Conservation (phyloP, 64 coral and sea anemone genomes). For the Dendrophyllia cribrosa region DNA sequence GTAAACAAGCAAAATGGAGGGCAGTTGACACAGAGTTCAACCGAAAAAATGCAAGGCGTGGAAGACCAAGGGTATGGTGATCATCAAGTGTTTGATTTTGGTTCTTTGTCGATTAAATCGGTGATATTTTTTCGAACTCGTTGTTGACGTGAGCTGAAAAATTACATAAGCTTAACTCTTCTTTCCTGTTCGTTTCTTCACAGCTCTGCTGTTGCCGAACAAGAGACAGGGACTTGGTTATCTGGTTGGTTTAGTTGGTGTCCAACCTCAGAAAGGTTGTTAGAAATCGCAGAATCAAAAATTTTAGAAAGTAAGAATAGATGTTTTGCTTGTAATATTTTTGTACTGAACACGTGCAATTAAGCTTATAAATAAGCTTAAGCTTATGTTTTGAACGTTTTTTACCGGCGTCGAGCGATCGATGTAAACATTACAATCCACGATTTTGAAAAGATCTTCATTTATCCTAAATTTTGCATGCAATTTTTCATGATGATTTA, state of each 20-base stretch:
- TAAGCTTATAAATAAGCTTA: too few relatives aligned
- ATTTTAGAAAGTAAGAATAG: constrained; percentile 69
- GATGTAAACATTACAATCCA: too few relatives aligned
- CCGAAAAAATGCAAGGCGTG: constrained; percentile 15
- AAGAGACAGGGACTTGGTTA: constrained; percentile 7
- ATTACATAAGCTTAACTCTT: not conserved
- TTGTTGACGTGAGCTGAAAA: not conserved
- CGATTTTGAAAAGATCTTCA: too few relatives aligned
- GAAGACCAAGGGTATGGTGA: not conserved
- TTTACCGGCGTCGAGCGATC: not conserved
- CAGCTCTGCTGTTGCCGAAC: not conserved
- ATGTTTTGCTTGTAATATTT: not conserved
- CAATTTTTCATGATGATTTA: too few relatives aligned
- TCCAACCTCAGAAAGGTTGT: constrained; percentile 76
- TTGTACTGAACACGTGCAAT: not conserved
- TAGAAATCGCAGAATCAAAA: constrained; percentile 61
- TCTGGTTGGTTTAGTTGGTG: constrained; percentile 75
- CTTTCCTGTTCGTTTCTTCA: not conserved
- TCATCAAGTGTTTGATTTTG: not conserved
- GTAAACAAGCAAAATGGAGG: constrained; percentile 12
- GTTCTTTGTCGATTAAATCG: not conserved
- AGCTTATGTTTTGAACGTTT: not conserved
- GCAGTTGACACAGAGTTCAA: not conserved
- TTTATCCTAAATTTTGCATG: too few relatives aligned
- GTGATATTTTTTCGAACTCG: not conserved